These are phyloP conservation scores for Halisarca cf. caerulea DNA, from an alignment of 37 sponge, comb jelly and placozoan species.

Conservation along the genomic window DNA sequence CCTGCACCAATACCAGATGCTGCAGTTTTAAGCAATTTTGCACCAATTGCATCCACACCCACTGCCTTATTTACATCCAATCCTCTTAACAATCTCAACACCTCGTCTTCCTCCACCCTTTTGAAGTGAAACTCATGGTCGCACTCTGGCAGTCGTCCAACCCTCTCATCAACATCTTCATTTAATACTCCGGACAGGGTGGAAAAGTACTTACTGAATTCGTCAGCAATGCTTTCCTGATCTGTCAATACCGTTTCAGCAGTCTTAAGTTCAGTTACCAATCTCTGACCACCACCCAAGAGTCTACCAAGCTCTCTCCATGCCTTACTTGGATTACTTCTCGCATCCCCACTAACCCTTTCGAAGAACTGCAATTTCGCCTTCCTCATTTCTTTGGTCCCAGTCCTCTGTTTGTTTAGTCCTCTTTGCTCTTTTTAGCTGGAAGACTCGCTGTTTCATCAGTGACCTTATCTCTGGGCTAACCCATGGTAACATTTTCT, in stretches of 20 bases:
- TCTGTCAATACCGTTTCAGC: neutral
- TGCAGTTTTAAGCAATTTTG: no score
- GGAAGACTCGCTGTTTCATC: neutral
- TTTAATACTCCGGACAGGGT: neutral
- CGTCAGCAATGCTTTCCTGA: conserved; percentile 21
- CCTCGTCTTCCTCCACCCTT: conserved; percentile 16
- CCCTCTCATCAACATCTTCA: neutral
- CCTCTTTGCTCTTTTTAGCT: conserved; percentile 8
- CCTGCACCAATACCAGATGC: no score
- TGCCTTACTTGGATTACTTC: conserved; percentile 32
- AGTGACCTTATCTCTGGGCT: no score
- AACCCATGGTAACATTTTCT: no score
- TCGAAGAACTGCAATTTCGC: conserved; percentile 10
- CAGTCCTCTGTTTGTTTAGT: no score
- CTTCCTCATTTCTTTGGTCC: neutral
- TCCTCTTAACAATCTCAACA: conserved; percentile 1
- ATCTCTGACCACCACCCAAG: neutral
- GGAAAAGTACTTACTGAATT: conserved; percentile 24
- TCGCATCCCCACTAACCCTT: neutral
- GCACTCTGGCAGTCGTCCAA: neutral
- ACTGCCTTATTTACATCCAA: no score
- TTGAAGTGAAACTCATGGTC: conserved; percentile 3
- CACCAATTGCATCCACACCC: no score
- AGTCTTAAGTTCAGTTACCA: neutral
- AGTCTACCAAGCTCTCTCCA: conserved; percentile 24